Base-by-base conservation (phyloP, 2,113 vertebrate species). In the Poeciliopsis occidentalis region DNA sequence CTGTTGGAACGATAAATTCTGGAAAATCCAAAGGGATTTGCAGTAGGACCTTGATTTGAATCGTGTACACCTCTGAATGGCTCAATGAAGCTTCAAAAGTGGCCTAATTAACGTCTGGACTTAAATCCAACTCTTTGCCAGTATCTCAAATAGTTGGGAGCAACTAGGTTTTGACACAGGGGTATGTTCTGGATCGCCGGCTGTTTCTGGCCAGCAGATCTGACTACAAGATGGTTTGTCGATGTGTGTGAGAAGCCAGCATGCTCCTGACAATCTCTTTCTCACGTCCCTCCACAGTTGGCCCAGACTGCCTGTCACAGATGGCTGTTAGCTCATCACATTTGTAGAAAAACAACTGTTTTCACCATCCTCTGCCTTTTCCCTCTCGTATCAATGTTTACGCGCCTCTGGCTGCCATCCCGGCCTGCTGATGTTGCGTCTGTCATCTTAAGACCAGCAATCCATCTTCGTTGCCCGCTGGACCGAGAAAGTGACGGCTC, bases 261-360 rank as follows among this genome's bases (percentile, higher is more conserved):
- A 68, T 81, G 81, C 69, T 82, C 79, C 74, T 80, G 81, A 85
- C 81, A 80, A 72, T 75, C 70, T 82, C 65, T 60, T 81, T 85
- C 82, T 72, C 81, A 73, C 80, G 44, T 80, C 67, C 71, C 24
- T 63, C 78, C 79, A 81, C 79, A 78, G 73, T 80, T 83, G 83
- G 80, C 83, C 86, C 74, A 80, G 31, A 61, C 81, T 2, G 78
- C 81, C 82, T 82, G 86, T 82, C 79, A 30, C 89, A 91, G 88
- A 84, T 83, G 88, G 85, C 83, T 41, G 69, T 71, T 74, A 70
- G 86, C 85, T 75, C 62, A 73, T 86, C 80, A 75, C 81, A 80
- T 90, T 89, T 73, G 78, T 75, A 88, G 65, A 37, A 87, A 87
- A 92, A 89, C 87, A 90, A 88, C 87, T 85, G 85, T 91, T 89